Percentiles rank a stretch among this genome's conserved stretches.
phyloP scores from a whole-genome alignment of 2,888 invertebrate genomes.

The Laothoe populi region DNA sequence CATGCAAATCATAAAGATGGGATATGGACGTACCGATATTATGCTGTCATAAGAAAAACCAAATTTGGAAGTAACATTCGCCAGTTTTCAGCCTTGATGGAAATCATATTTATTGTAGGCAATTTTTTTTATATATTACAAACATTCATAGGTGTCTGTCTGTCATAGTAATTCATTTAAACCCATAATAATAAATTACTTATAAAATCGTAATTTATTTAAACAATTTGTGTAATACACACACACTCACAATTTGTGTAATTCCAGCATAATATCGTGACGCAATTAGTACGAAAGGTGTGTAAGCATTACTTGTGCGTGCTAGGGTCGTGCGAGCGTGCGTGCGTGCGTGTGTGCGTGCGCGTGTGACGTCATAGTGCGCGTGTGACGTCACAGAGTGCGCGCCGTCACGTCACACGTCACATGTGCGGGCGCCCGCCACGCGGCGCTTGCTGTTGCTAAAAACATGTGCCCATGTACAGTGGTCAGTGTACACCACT shows the following conservation, averaged over 20 bases:
- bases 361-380: slow-evolving; percentile 31
- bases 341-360: slow-evolving; percentile 40
- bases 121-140: no score
- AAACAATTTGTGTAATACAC: no score
- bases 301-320: slow-evolving; percentile 52
- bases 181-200: neutral
- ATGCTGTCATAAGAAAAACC: neutral
- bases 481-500: neutral
- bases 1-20: slow-evolving; percentile 33
- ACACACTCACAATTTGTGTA: neutral
- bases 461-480: slow-evolving; percentile 43
- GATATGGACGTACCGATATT: slow-evolving; percentile 4
- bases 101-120: no score
- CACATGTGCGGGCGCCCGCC: slow-evolving; percentile 68
- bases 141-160: no score
- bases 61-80: no score
- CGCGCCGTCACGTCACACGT: slow-evolving; percentile 33
- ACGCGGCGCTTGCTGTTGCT: slow-evolving; percentile 68
- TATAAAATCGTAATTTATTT: no score
- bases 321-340: slow-evolving; percentile 41
- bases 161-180: neutral
- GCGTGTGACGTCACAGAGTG: neutral
- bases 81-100: no score
- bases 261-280: neutral
- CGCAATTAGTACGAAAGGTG: slow-evolving; percentile 28